Evolutionary conservation across 2,797 vertebrate genomes (phyloP).

Genomic region (Xiphorhynchus erythropygius): DNA sequence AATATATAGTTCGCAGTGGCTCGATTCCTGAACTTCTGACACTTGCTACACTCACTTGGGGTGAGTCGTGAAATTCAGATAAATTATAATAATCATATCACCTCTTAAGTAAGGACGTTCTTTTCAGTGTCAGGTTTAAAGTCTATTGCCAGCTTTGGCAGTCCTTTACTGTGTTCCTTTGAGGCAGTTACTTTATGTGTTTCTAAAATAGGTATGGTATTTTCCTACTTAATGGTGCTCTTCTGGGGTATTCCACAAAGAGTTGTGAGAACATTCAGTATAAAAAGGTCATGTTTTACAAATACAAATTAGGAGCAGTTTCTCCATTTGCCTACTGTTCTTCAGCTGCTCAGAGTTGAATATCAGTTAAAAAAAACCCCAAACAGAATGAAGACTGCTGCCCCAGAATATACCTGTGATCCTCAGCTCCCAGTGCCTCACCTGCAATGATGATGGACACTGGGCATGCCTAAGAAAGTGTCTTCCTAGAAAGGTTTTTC

Average conservation of each 20-base stretch:
- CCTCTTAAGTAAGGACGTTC: neutral
- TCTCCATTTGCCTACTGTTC: neutral
- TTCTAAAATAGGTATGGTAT: neutral
- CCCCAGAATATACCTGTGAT: neutral
- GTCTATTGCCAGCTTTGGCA: neutral
- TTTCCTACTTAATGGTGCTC: neutral
- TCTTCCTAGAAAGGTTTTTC: neutral
- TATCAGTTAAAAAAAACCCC: neutral
- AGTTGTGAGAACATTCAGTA: neutral
- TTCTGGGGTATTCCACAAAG: neutral
- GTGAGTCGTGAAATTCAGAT: conserved; percentile 73
- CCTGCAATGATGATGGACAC: neutral
- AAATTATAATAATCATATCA: neutral
- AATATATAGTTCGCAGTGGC: conserved; percentile 79
- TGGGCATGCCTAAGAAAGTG: neutral
- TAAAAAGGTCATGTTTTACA: neutral
- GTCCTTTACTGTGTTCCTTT: neutral
- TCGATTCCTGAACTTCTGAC: conserved; percentile 87
- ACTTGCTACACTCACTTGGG: conserved; percentile 88
- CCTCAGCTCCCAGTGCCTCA: neutral
- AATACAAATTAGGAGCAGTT: neutral
- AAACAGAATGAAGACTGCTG: neutral
- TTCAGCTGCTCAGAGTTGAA: neutral
- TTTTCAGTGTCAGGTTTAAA: neutral
- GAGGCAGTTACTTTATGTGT: neutral